Evolutionary conservation across 2,113 vertebrate species (phyloP), one percentile per base, ranked within the genome.

Genomic region (Bungarus multicinctus): DNA sequence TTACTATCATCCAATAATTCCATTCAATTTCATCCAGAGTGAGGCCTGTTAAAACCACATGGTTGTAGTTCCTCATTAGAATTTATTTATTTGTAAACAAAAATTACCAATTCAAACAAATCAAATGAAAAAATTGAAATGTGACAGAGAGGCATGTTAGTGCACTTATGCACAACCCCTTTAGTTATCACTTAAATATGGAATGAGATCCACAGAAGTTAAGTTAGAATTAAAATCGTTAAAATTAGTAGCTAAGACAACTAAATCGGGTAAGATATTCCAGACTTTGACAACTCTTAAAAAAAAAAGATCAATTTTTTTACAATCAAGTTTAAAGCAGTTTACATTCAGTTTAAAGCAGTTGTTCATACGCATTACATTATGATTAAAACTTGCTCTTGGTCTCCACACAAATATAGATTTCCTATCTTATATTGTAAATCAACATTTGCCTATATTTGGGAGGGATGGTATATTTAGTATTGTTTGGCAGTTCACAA

Each of bases 401-500:
- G 23, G 45, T 52, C 12, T 27, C 45, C 25, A n/a, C 20, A 39
- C 20, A 25, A 18, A 43, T 16, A 52, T 12, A 87, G 55, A 91
- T 91, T 55, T 12, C 16, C 25, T 86, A 9, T 87, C 18, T 25
- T n/a, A 74, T 47, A 47, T 8, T 47, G 47, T 86, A 91, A 54
- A 55, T 74, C 90, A 93, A 50, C 10, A 1, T 93, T 89, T 91
- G 57, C 43, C 45, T 87, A 22, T 85, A 86, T 74, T 90, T 94
- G 87, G 89, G 39, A 64, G 43, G 81, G 0, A 8, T 57, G 47
- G 0, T 91, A 8, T 89, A 45, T 90, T 89, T 50, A 93, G 57
- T 12, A 25, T 1, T 93, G 89, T 95, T 91, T 94, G 64, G 3
- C 69, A 93, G 45, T 53, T 16, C 43, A 92, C 87, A 93, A 93